phyloP scores from a whole-genome alignment of 2,888 invertebrate genomes.

The Thyatira batis region DNA sequence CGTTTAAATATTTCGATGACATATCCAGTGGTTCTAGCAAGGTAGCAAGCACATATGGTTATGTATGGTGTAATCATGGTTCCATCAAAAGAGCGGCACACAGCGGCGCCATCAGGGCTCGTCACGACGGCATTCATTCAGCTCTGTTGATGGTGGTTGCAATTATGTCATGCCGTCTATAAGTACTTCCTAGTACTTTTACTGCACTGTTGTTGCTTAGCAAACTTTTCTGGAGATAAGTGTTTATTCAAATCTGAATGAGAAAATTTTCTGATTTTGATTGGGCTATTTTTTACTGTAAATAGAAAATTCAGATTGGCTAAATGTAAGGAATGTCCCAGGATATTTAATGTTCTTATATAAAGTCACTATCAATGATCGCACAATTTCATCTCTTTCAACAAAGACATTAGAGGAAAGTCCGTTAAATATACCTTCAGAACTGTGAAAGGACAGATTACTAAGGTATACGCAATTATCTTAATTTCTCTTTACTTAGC shows the following conservation, averaged over 20 bases:
- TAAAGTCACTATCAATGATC: neutral
- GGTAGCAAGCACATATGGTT: constrained; percentile 38
- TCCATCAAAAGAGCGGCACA: constrained; percentile 72
- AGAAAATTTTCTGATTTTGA: neutral
- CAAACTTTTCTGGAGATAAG: neutral
- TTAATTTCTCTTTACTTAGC: constrained; percentile 5
- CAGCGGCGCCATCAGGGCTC: constrained; percentile 63
- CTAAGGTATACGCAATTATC: constrained; percentile 2
- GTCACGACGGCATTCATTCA: constrained; percentile 65
- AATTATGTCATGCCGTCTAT: constrained; percentile 57
- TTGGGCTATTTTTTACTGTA: too few species aligned
- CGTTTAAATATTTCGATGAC: constrained; percentile 17
- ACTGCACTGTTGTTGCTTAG: constrained; percentile 1
- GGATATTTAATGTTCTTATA: neutral
- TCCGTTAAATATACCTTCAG: neutral
- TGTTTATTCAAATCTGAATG: constrained; percentile 13
- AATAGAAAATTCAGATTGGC: too few species aligned
- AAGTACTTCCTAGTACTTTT: constrained; percentile 21
- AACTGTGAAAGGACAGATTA: neutral
- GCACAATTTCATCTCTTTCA: neutral
- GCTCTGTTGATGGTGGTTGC: constrained; percentile 62
- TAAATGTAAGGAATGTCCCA: too few species aligned
- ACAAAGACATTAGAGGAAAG: neutral
- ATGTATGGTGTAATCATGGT: constrained; percentile 74
- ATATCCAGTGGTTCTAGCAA: constrained; percentile 33